Evolutionary conservation across 2,888 invertebrate genomes (phyloP), one percentile per base, ranked within the genome.

Genomic region (Ectropis crepuscularia): DNA sequence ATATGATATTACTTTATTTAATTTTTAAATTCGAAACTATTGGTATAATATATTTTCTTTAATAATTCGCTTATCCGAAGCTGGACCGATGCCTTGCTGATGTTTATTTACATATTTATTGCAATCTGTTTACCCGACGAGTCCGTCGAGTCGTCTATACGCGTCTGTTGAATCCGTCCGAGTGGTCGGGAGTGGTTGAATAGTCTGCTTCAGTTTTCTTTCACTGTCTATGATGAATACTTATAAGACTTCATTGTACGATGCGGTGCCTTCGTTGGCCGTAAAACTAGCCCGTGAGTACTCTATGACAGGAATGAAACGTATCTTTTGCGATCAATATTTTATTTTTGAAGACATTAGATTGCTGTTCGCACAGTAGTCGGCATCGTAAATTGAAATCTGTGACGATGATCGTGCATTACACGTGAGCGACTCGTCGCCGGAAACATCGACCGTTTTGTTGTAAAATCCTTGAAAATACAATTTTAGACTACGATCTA

Each of bases 21-120:
- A 74, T 69, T 75, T 81, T 87, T 91, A 89, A 90, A 92, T 92
- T 92, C 89, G 89, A 89, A 90, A 87, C 89, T 89, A 89, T 88
- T 84, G 88, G 84, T 80, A 70, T 69, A 64, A 67, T 77, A 71
- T 75, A 70, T 84, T 81, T 77, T 71, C 46, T 63, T 63, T 63
- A 54, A 80, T 83, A 86, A 82, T 83, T 85, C 80, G 82, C 82
- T 82, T 77, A 83, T 83, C 85, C 86, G 84, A 86, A 85, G 84
- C 85, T 86, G 87, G 83, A 86, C 86, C 86, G 79, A 53, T 82
- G 81, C 82, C 85, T 75, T 74, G 16, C 70, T 74, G 76, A 74
- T 83, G 82, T 86, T 87, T 88, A 89, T 90, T 90, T 92, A 91
- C 89, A 87, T 89, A 89, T 89, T 90, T 89, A 90, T 90, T 90